Percentiles rank a stretch among this genome's conserved stretches.
Conservation (phyloP, 2,888 invertebrate genomes). For the Leptopterna dolabrata region DNA sequence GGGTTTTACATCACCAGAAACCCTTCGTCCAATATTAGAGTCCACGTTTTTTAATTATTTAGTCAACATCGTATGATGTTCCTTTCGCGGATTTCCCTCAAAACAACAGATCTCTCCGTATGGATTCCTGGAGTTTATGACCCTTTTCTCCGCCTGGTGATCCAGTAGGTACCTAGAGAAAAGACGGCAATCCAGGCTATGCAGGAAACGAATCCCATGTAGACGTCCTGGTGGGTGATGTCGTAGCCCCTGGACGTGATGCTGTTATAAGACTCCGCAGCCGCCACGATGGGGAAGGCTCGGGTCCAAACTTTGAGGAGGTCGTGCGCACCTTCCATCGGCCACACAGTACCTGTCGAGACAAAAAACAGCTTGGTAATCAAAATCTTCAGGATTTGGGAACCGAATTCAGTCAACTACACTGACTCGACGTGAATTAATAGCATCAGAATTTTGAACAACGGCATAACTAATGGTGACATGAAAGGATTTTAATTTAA, state of each 20-base stretch:
- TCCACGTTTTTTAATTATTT: neutral
- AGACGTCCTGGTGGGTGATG: conserved; percentile 69
- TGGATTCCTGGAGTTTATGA: neutral
- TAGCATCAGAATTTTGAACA: neutral
- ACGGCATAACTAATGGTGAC: neutral
- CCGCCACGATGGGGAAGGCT: conserved; percentile 58
- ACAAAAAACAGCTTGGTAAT: no score
- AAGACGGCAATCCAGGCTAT: conserved; percentile 74
- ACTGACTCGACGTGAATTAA: neutral
- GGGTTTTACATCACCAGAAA: no score
- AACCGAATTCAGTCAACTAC: neutral
- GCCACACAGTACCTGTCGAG: conserved; percentile 69
- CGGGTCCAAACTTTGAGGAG: conserved; percentile 68
- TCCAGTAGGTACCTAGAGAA: conserved; percentile 69
- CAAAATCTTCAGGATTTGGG: no score
- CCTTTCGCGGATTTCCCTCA: neutral
- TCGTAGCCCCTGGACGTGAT: conserved; percentile 58
- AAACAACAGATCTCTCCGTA: neutral
- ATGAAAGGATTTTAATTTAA: no score
- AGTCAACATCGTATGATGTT: neutral
- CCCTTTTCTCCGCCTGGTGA: conserved; percentile 56
- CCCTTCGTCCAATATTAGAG: neutral
- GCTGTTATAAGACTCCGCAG: conserved; percentile 57
- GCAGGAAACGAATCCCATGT: conserved; percentile 78
- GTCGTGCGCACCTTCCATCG: conserved; percentile 76